Base-by-base conservation (phyloP, 1,140 invertebrate genomes). In the Andricus grossulariae region DNA sequence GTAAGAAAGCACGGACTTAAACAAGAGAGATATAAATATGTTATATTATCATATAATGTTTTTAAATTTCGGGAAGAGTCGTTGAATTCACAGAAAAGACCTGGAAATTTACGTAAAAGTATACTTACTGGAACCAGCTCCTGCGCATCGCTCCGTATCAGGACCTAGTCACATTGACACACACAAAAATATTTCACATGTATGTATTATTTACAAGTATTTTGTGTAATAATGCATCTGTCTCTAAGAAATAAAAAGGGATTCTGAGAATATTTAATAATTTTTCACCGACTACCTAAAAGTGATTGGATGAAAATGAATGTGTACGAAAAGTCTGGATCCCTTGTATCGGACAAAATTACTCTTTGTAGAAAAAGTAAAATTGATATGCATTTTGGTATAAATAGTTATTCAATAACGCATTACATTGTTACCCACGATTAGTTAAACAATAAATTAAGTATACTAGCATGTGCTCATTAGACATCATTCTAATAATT, bases 81-180 rank as follows among this genome's bases (percentile, higher is more conserved):
- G 60, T 66, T 66, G 60, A 66, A 66, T 66, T 66, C 60, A 39
- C 60, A 66, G 60, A 66, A 66, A 66, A 32, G 25, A 66, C 32
- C 60, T 66, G 60, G 10, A 39, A 66, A 32, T 32, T 32, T 66
- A 16, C 16, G 81, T 80, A 82, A 83, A 52, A 82, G 76, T 88
- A 82, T 93, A 93, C 93, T 93, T 93, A 93, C 93, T 93, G 88
- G 92, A 91, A 84, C 92, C 92, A 78, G 85, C 84, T 86, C 91
- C 92, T 86, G 92, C 84, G 89, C 93, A 93, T 84, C 90, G 91
- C 85, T 91, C 86, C 85, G 90, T 87, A 85, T 93, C 91, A 76
- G 93, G 93, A 93, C 93, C 93, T 93, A 91, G 84, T 83, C 84
- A 82, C 86, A 88, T 84, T 84, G 87, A 88, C 89, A 89, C 91